Evolutionary conservation across 2,888 invertebrate species (phyloP).

Genomic region (Eupithecia abbreviata): DNA sequence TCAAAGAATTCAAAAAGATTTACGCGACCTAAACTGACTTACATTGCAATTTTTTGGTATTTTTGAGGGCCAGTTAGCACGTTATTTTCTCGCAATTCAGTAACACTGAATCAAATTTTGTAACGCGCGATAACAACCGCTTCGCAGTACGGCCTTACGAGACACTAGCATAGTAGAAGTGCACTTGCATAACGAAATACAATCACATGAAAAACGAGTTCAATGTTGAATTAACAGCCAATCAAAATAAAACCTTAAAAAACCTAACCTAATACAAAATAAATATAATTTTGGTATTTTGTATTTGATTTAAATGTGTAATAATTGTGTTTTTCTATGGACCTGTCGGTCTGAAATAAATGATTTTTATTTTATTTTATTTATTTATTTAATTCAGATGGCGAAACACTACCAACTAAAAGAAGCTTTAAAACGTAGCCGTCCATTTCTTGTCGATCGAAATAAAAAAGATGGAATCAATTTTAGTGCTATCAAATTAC

Average conservation of each 20-base stretch:
- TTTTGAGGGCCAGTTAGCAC: neutral
- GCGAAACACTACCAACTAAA: too few relatives aligned
- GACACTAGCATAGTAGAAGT: neutral
- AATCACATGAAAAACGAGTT: neutral
- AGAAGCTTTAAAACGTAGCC: too few relatives aligned
- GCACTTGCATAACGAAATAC: neutral
- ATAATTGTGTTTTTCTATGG: too few relatives aligned
- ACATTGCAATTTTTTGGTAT: neutral
- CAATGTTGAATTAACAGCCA: neutral
- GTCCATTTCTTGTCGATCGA: too few relatives aligned
- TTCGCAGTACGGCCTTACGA: neutral
- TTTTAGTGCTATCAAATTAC: neutral
- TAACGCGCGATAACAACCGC: neutral
- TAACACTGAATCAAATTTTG: neutral
- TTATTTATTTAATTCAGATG: neutral
- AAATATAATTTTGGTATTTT: too few relatives aligned
- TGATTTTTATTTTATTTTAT: too few relatives aligned
- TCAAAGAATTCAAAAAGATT: too few relatives aligned
- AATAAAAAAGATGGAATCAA: too few relatives aligned
- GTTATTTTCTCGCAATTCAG: too few relatives aligned
- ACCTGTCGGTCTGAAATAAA: too few relatives aligned
- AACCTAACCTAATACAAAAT: neutral
- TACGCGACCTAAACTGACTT: too few relatives aligned
- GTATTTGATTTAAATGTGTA: too few relatives aligned
- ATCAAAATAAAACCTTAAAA: neutral